Evolutionary conservation across 2,113 vertebrate species (phyloP).

Genomic region (Aepyceros melampus): DNA sequence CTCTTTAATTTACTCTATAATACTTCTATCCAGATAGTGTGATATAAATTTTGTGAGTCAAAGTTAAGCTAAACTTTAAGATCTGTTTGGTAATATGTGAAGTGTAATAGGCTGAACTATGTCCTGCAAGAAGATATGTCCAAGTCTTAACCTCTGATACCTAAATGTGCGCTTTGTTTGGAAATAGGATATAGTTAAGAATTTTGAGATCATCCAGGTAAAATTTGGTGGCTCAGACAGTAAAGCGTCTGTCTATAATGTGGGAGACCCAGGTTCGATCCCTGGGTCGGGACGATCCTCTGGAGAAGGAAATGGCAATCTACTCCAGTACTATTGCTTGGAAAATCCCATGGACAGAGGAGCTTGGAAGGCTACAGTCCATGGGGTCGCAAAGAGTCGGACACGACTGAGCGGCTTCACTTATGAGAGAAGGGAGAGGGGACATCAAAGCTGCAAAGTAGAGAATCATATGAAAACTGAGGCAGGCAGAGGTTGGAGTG

Average conservation of each 20-base stretch:
- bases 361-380: no score
- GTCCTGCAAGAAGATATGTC: neutral
- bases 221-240: no score
- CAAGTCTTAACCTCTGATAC: neutral
- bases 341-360: no score
- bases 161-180: neutral
- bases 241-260: no score
- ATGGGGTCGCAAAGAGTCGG: no score
- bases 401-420: no score
- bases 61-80: neutral
- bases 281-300: no score
- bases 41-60: neutral
- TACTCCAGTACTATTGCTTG: no score
- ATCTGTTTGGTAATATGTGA: neutral
- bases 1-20: neutral
- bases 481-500: neutral
- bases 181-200: neutral
- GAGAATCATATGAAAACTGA: neutral
- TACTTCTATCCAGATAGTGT: neutral
- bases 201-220: neutral
- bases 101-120: neutral
- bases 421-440: neutral
- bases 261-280: no score
- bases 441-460: neutral
- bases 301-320: no score